Evolutionary conservation across 2,888 invertebrate genomes (phyloP).

Genomic region (Trachelus troglodyta): DNA sequence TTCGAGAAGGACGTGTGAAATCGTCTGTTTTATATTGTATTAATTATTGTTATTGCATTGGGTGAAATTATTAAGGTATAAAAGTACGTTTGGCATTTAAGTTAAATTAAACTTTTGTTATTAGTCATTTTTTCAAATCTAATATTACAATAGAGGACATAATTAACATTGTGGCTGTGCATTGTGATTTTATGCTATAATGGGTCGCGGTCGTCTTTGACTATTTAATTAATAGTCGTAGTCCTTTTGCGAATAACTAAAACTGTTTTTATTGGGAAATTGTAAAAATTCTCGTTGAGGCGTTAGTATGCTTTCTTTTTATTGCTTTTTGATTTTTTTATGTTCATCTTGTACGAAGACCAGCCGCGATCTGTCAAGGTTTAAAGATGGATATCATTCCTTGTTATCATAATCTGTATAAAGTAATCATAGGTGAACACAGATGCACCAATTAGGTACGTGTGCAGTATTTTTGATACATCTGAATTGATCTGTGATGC

Average conservation of each 20-base stretch:
- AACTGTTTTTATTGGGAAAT: neutral
- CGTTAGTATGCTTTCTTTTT: neutral
- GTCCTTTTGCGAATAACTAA: neutral
- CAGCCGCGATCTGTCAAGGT: neutral
- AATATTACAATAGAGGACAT: neutral
- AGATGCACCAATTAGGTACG: conserved; percentile 33
- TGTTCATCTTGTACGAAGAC: neutral
- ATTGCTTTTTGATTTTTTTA: neutral
- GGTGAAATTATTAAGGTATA: neutral
- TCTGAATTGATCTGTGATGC: conserved; percentile 47
- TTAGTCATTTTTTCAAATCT: neutral
- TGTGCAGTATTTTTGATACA: conserved; percentile 50
- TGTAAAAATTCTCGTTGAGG: neutral
- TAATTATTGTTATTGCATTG: neutral
- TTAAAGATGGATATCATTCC: neutral
- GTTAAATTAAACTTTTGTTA: neutral
- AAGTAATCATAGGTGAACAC: conserved; percentile 29
- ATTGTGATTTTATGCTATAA: conserved; percentile 24
- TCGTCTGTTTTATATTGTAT: neutral
- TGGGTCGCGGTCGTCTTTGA: conserved; percentile 3
- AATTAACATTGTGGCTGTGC: conserved; percentile 31
- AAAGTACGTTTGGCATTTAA: neutral
- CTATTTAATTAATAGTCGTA: neutral
- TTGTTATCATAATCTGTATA: conserved; percentile 8
- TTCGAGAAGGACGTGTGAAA: neutral